Evolutionary conservation across 2,113 vertebrate genomes (phyloP), one percentile per base, ranked within the genome.

Genomic region (Myrmecobius fasciatus): DNA sequence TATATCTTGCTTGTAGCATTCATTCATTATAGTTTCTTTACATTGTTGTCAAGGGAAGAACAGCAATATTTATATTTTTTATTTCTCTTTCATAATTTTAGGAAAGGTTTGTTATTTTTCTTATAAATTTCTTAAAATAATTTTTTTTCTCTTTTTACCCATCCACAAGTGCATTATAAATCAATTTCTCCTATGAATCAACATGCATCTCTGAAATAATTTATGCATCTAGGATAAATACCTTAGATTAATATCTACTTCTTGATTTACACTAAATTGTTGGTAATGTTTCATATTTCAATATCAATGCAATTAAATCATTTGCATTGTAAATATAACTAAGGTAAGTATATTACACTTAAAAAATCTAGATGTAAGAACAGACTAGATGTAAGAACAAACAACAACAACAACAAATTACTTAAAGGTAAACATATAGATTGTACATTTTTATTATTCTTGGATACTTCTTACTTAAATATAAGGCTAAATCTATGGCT

Each of bases 261-360:
- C 14, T 28, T 52, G 47, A 89, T 75, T 96, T 60, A 46, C 25
- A 56, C 92, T 92, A 91, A 89, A 56, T 26, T 92, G 1, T 92
- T 95, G 47, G 28, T 92, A 94, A 49, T 52, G 6, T 95, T 1
- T n/a, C 49, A 94, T 3, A 93, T 92, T 36, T 92, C 9, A 93
- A 52, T 53, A 92, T 10, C 48, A 53, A 95, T 92, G 31, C 28
- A 47, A 48, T 0, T n/a, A 93, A 95, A 48, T 88, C 89, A 52
- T 53, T 60, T 83, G 25, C 67, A 92, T n/a, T 20, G 17, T 90
- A 56, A 52, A 96, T 93, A 93, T 93, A 88, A 11, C 9, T n/a
- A n/a, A n/a, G 36, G 20, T 75, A 36, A 17, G 14, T n/a, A 75
- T 14, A 75, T 0, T 75, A n/a, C 36, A 75, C 28, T 75, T 75